Evolutionary conservation across 2,797 vertebrate genomes (phyloP), one percentile per base, ranked within the genome.

Genomic region (Labeo calbasu): DNA sequence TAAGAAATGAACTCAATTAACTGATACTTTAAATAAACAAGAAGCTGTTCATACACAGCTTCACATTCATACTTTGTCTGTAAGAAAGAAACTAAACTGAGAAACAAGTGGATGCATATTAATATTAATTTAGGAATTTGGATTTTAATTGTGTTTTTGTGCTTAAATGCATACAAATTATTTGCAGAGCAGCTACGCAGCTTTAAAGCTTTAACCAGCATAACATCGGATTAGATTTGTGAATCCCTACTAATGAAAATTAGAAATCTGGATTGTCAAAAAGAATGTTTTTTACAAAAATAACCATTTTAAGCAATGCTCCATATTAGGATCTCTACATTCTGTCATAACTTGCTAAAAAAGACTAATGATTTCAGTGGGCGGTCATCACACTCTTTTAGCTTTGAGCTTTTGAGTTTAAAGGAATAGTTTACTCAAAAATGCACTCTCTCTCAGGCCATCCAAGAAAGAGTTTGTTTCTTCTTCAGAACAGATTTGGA

Each of bases 71-170:
- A 63, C 59, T 73, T 82, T 2, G 80, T 86, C 77, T 61, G 23
- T 61, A 77, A 69, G 57, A 70, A 83, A 71, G 25, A 84, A 81
- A 79, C 46, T 36, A 28, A 51, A 51, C 46, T 63, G 57, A 63
- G 25, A n/a, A 77, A 10, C 48, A 85, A 75, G 48, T 79, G 36
- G 28, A 73, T 61, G 61, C 14, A 4, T 68, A 84, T 82, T 82
- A 43, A 85, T 83, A 85, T 83, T 83, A 59, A 80, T 83, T 80
- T 59, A 71, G 61, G 61, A 82, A 75, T 79, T 83, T 75, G 48
- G 61, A 63, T 68, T 69, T 61, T 51, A 85, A 59, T 76, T 61
- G 75, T 8, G 77, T 84, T 28, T 73, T 51, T 85, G 21, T 80
- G 77, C 59, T 68, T 85, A 73, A 75, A 79, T 48, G 32, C 71